Evolutionary conservation across 2,797 vertebrate species (phyloP).

Genomic region (Channallabes apus): DNA sequence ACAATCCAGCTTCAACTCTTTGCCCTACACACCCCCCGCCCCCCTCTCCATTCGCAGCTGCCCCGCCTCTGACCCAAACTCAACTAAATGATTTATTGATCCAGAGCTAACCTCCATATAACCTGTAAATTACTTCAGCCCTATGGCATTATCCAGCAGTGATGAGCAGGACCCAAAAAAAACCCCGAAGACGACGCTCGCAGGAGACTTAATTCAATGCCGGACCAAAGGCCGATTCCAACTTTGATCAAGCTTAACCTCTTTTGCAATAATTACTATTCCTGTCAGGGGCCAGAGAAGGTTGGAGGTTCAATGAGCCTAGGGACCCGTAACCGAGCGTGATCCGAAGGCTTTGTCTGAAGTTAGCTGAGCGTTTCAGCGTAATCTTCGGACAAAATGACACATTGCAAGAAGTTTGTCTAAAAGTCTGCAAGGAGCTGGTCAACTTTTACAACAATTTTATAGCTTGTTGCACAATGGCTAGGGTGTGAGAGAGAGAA

Average conservation of each 20-base stretch:
- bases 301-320: conserved; percentile 55
- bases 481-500: not conserved
- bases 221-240: conserved; percentile 63
- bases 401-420: not conserved
- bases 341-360: conserved; percentile 46
- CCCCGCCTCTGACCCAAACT: conserved; percentile 62
- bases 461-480: not conserved
- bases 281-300: conserved; percentile 48
- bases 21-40: conserved; percentile 40
- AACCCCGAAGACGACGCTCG: conserved; percentile 60
- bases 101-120: conserved; percentile 70
- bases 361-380: conserved; percentile 42
- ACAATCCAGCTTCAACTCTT: conserved; percentile 49
- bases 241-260: conserved; percentile 58
- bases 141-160: conserved; percentile 71
- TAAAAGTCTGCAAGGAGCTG: not conserved
- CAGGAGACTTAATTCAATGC: conserved; percentile 66
- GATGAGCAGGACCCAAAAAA: conserved; percentile 63
- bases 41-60: conserved; percentile 23
- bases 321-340: conserved; percentile 47
- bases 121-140: conserved; percentile 76
- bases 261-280: conserved; percentile 57
- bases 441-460: not conserved
- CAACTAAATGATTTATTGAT: conserved; percentile 79
- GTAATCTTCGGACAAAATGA: conserved; percentile 39